phyloP scores from a whole-genome alignment of 2,797 vertebrate species.

The Anabacerthia variegaticeps region DNA sequence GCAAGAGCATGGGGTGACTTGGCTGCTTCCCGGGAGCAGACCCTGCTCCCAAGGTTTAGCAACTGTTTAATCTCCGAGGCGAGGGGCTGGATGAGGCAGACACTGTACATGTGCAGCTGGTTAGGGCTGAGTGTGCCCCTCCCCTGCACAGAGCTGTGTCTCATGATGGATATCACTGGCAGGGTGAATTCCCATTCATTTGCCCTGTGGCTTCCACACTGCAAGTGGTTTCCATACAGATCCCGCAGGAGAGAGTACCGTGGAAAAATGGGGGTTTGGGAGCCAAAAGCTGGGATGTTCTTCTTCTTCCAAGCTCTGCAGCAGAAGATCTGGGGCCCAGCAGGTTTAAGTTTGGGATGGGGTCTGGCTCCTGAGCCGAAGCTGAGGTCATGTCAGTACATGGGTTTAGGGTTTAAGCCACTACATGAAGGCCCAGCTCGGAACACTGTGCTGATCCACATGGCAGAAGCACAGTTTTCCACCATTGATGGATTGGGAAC shows the following conservation, averaged over 20 bases:
- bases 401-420: background rate
- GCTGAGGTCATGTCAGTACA: accelerated
- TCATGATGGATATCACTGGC: constrained; percentile 23
- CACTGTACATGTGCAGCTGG: constrained; percentile 43
- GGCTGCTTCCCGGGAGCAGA: background rate
- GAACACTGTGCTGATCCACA: background rate
- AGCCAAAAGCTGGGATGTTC: constrained; percentile 29
- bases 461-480: background rate
- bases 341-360: background rate
- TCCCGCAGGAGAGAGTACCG: background rate
- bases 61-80: background rate
- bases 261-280: constrained; percentile 15
- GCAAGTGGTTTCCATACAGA: background rate
- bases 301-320: background rate
- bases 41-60: background rate
- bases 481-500: accelerated
- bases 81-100: background rate
- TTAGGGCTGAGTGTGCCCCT: constrained; percentile 41
- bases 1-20: accelerated
- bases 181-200: constrained; percentile 42
- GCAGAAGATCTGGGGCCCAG: background rate
- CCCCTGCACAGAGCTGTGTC: background rate
- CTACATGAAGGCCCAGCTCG: accelerated
- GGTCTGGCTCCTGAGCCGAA: background rate
- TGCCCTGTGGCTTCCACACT: background rate